Percentiles rank a stretch among this genome's conserved stretches.
Evolutionary conservation across 2,113 vertebrate species (phyloP).

Genomic region (Coracopsis vasa): DNA sequence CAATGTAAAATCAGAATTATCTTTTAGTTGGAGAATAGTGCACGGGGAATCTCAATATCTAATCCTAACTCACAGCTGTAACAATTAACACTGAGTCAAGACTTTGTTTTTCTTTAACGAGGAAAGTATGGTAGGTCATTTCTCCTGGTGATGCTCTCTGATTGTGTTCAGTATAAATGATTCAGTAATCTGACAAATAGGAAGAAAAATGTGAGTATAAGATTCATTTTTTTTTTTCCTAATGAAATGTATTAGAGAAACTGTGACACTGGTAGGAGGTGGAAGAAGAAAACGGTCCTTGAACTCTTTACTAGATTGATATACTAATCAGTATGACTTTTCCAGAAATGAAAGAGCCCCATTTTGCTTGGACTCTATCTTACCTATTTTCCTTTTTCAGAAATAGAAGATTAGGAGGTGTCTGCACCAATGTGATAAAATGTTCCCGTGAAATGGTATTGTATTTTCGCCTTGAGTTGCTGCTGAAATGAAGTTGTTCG

Average conservation of each 20-base stretch:
- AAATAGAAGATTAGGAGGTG: constrained; percentile 77
- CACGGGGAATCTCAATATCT: neutral
- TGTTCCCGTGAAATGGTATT: constrained; percentile 71
- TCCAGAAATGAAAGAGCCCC: constrained; percentile 69
- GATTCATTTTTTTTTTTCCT: neutral
- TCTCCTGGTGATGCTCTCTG: neutral
- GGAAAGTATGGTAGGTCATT: neutral
- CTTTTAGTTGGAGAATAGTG: neutral
- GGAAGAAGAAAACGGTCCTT: constrained; percentile 39
- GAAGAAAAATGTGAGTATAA: neutral
- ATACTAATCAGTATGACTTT: constrained; percentile 53
- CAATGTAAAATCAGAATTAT: neutral
- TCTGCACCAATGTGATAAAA: constrained; percentile 79
- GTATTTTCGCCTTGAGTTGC: constrained; percentile 78
- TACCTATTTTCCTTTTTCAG: constrained; percentile 72
- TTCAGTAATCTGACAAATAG: neutral
- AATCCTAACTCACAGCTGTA: neutral
- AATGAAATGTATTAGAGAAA: neutral
- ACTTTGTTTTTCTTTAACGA: neutral
- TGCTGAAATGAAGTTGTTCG: constrained; percentile 78
- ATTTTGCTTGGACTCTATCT: constrained; percentile 74
- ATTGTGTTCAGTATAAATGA: neutral
- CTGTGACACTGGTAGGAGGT: neutral
- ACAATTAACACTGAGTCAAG: neutral
- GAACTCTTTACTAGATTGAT: constrained; percentile 56